Evolutionary conservation across 2,888 invertebrate species (phyloP).

Genomic region (Furcula furcula): DNA sequence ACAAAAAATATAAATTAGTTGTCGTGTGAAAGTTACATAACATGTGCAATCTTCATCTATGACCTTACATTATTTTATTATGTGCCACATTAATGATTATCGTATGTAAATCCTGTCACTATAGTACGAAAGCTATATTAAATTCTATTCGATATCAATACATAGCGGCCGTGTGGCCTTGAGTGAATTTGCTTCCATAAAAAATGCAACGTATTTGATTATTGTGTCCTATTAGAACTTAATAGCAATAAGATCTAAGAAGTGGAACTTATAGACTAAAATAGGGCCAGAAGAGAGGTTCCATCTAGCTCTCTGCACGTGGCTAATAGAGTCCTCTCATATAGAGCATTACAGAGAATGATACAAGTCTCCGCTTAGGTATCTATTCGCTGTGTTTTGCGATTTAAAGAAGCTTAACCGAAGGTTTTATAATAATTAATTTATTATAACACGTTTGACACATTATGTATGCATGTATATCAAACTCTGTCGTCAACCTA

Average conservation of each 20-base stretch:
- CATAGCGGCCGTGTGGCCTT: conserved; percentile 26
- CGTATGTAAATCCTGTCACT: conserved; percentile 39
- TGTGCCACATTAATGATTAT: conserved; percentile 55
- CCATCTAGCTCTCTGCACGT: no score
- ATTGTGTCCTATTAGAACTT: no score
- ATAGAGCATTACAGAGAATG: no score
- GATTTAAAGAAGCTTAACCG: no score
- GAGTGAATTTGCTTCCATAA: conserved; percentile 14
- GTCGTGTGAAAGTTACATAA: conserved; percentile 72
- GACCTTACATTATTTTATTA: conserved; percentile 48
- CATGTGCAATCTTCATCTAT: conserved; percentile 72
- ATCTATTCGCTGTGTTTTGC: no score
- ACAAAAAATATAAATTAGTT: conserved; percentile 78
- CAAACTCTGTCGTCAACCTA: conserved; percentile 29
- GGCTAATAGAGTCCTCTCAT: no score
- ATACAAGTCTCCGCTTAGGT: no score
- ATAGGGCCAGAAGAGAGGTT: no score
- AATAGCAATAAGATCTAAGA: no score
- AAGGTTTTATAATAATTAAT: conserved; percentile 27
- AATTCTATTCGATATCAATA: conserved; percentile 30
- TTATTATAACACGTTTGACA: conserved; percentile 23
- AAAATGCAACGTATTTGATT: not conserved
- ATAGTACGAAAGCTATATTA: conserved; percentile 51
- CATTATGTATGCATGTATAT: conserved; percentile 21
- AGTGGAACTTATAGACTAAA: no score